Base-by-base conservation (phyloP, 2,113 vertebrate species). In the Takifugu bimaculatus region DNA sequence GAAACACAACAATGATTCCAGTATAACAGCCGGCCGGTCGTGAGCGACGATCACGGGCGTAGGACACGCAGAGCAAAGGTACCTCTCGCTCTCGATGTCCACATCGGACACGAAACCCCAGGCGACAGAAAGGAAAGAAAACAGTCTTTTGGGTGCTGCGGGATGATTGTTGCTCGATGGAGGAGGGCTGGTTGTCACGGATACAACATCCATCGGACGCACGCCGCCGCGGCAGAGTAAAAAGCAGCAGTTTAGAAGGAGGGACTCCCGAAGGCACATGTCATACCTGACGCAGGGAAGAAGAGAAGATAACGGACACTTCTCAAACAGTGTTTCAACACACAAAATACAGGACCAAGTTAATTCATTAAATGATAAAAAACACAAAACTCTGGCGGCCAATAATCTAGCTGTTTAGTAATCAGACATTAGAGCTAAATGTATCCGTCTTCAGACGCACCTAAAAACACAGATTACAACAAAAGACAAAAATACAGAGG, bases 81-180 rank as follows among this genome's bases (percentile, higher is more conserved):
- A 89, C 88, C 92, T 91, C 78, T 97, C 94, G 9, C 94, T 97
- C 72, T 95, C 94, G 4, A 95, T 94, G 74, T 97, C 95, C 57
- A 96, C 95, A 2, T 97, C 95, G 0, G 95, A 96, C 65, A 97
- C 91, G 51, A 97, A 93, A 39, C 95, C 95, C 95, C 94, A 96
- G 69, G 95, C 94, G 68, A 97, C 93, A 12, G 92, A 92, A 26
- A 97, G 89, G 85, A 96, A 95, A 67, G 95, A 97, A 79, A 94
- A 96, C 32, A 92, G 80, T 60, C 87, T 89, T 57, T 74, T 87
- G 45, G 89, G 86, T 45, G 73, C 61, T 39, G 78, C 56, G 11
- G 74, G 14, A 2, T 62, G 86, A 48, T 76, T 85, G 52, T 82
- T 89, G 57, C 79, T 85, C 51, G 90, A 86, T 25, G 86, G 7